A percentile compares a stretch with the other conserved stretches of the same genome.
phyloP scores from a whole-genome alignment of 2,888 invertebrate species.

The Trachelus iudaicus region DNA sequence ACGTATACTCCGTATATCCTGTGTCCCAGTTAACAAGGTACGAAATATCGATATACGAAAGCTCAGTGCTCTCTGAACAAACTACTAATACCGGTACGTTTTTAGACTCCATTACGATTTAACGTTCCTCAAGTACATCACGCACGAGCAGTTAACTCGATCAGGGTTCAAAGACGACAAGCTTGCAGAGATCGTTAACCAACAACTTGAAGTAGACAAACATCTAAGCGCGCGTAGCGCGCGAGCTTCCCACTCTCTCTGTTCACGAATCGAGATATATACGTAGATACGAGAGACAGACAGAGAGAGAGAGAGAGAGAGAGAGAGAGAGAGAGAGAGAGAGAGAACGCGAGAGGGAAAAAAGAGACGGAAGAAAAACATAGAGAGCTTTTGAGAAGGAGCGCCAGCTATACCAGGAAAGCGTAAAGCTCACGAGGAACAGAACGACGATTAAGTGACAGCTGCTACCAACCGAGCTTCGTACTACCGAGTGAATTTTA shows the following conservation, averaged over 20 bases:
- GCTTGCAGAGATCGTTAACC: conserved; percentile 23
- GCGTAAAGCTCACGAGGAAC: not conserved
- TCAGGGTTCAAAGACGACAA: conserved; percentile 22
- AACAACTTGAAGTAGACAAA: conserved; percentile 1
- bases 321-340: conserved; percentile 5
- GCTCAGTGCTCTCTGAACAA: too few species aligned
- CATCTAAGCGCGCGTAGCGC: too few species aligned
- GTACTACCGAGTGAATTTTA: not conserved
- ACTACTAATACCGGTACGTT: conserved; percentile 8
- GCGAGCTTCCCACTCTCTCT: conserved; percentile 5
- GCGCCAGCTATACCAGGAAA: not conserved
- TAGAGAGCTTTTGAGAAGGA: conserved; percentile 26
- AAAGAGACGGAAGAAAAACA: conserved; percentile 7
- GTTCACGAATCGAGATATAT: conserved; percentile 22
- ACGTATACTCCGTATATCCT: too few species aligned
- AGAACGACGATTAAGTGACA: conserved; percentile 28
- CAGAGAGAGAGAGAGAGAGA: conserved; percentile 12
- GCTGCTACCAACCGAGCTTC: conserved; percentile 10
- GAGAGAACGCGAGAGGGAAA: not conserved
- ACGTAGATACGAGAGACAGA: conserved; percentile 10
- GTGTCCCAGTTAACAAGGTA: too few species aligned
- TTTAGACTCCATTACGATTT: conserved; percentile 12
- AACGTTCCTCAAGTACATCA: conserved; percentile 22
- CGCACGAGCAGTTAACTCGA: conserved; percentile 18
- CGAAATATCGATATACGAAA: too few species aligned